Conservation (phyloP, 2,113 vertebrate species). For the Myanophis thanlyinensis region DNA sequence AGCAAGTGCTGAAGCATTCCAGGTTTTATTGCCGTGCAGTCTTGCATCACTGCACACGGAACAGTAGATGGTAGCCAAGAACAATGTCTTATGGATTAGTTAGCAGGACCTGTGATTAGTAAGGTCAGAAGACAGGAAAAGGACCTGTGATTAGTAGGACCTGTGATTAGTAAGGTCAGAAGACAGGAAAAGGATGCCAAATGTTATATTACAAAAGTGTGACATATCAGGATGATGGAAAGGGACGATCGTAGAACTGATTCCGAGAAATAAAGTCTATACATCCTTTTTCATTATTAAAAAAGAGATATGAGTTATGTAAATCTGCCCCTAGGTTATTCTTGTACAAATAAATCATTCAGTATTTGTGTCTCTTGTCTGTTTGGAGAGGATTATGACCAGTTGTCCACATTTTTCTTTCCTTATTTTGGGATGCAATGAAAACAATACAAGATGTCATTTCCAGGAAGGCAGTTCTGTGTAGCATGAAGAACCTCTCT, state of each 20-base stretch:
- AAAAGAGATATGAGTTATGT: neutral
- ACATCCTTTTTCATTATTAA: neutral
- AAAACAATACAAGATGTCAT: neutral
- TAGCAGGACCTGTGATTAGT: neutral
- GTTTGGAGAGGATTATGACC: neutral
- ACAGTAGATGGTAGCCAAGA: slow-evolving; percentile 20
- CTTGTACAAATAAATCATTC: neutral
- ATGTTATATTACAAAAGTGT: neutral
- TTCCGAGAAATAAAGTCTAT: neutral
- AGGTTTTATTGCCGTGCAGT: neutral
- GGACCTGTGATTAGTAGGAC: neutral
- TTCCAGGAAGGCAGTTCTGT: neutral
- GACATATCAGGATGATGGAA: neutral
- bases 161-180: neutral
- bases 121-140: neutral
- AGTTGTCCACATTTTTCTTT: neutral
- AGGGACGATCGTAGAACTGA: neutral
- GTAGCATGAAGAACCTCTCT: neutral
- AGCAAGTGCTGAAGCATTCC: neutral
- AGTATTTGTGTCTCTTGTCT: neutral
- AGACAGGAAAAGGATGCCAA: neutral
- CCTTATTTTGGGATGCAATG: neutral
- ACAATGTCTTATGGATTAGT: too few species aligned
- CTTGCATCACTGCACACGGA: neutral
- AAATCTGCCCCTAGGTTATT: neutral